These are phyloP conservation scores for Lobophora halterata DNA, from an alignment of 2,888 invertebrate species.

Conservation along the genomic window DNA sequence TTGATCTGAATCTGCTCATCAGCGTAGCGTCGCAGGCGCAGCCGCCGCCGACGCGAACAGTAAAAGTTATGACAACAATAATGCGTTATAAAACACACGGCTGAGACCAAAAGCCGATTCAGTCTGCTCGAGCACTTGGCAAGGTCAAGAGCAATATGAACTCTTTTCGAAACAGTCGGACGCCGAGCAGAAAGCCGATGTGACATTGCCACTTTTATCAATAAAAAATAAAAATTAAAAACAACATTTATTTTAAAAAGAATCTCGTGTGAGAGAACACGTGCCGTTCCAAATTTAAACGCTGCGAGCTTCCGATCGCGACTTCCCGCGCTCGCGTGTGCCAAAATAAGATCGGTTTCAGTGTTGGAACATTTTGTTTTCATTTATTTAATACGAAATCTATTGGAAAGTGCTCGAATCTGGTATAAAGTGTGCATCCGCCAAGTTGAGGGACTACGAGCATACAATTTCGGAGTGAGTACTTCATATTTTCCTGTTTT, in stretches of 20 bases:
- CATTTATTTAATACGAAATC: slow-evolving; percentile 9
- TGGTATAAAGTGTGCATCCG: slow-evolving; percentile 14
- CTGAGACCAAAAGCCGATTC: slow-evolving; percentile 67
- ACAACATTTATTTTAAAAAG: slow-evolving; percentile 35
- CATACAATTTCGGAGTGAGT: slow-evolving; percentile 43
- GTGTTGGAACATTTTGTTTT: slow-evolving; percentile 31
- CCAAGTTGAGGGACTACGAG: slow-evolving; percentile 36
- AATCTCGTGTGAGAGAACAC: slow-evolving; percentile 33
- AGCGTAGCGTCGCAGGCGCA: slow-evolving; percentile 10
- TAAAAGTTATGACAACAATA: slow-evolving; percentile 76
- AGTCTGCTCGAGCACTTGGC: slow-evolving; percentile 64
- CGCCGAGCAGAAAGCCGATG: slow-evolving; percentile 53
- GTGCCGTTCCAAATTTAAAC: slow-evolving; percentile 60
- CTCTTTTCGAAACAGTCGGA: slow-evolving; percentile 68
- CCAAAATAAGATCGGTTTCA: slow-evolving; percentile 28
- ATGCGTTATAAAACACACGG: slow-evolving; percentile 73
- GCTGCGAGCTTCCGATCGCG: slow-evolving; percentile 36
- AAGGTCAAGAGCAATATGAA: slow-evolving; percentile 73
- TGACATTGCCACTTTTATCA: slow-evolving; percentile 49
- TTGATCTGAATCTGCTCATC: slow-evolving; percentile 16
- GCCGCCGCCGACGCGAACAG: slow-evolving; percentile 35
- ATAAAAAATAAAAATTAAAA: slow-evolving; percentile 34
- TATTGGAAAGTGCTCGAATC: slow-evolving; percentile 9
- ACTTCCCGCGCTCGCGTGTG: slow-evolving; percentile 43
- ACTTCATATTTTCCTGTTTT: slow-evolving; percentile 9